Conservation (phyloP, 2,888 invertebrate species). For the Sesamia inferens region DNA sequence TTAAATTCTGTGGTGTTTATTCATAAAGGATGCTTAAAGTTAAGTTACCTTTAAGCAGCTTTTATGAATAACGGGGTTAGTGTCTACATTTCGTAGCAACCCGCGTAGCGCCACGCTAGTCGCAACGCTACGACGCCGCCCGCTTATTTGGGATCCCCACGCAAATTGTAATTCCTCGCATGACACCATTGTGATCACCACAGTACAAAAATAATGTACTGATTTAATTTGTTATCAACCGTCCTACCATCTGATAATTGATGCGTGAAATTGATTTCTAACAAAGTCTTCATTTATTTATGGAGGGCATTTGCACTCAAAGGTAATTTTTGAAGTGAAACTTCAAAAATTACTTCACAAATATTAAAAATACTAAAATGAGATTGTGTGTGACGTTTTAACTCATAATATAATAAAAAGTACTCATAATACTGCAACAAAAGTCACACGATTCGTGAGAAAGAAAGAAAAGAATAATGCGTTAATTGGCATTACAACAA, state of each 20-base stretch:
- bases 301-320: not conserved
- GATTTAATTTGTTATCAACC: conserved; percentile 52
- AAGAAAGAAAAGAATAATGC: too few relatives aligned
- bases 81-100: conserved; percentile 7
- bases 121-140: not conserved
- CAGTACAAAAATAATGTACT: conserved; percentile 46
- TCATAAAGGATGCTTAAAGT: too few relatives aligned
- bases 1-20: too few relatives aligned
- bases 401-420: not conserved
- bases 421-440: too few relatives aligned
- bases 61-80: too few relatives aligned
- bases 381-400: not conserved
- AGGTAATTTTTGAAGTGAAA: too few relatives aligned
- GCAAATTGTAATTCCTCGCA: conserved; percentile 21
- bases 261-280: conserved; percentile 67
- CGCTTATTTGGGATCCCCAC: conserved; percentile 23
- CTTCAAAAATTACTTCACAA: too few relatives aligned
- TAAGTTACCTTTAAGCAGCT: too few relatives aligned
- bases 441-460: too few relatives aligned
- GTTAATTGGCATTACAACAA: too few relatives aligned
- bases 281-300: conserved; percentile 50
- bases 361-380: not conserved
- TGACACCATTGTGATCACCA: conserved; percentile 31
- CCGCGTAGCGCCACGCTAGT: conserved; percentile 6
- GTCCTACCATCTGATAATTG: conserved; percentile 46